Evolutionary conservation across 2,113 vertebrate species (phyloP).

Genomic region (Xenus cinereus): DNA sequence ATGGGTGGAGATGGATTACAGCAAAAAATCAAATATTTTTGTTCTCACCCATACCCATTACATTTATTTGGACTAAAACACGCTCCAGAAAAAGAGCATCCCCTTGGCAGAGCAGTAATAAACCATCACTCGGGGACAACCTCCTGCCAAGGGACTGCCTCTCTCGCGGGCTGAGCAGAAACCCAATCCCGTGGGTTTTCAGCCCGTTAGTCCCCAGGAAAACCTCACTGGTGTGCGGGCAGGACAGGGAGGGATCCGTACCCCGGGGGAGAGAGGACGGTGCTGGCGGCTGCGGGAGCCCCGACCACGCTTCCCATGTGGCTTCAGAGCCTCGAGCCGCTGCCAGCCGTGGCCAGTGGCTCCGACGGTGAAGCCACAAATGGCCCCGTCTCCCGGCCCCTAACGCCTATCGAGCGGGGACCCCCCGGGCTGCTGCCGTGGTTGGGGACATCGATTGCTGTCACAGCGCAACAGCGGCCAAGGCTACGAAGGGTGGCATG

Average conservation of each 20-base stretch:
- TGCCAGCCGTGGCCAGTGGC: background rate
- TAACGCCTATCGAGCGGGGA: background rate
- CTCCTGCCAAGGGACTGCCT: background rate
- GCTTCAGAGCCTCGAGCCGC: background rate
- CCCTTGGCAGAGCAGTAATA: background rate
- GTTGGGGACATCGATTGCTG: background rate
- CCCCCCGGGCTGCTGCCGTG: background rate
- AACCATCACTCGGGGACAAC: background rate
- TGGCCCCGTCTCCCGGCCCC: background rate
- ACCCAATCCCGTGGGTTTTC: background rate
- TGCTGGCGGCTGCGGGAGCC: background rate
- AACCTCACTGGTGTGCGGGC: background rate
- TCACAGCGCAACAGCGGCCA: background rate
- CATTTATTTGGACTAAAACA: background rate
- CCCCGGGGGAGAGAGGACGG: background rate
- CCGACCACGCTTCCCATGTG: background rate
- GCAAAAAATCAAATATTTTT: background rate
- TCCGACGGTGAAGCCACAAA: background rate
- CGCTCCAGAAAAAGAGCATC: background rate
- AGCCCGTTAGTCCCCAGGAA: background rate
- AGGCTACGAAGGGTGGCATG: fast-evolving
- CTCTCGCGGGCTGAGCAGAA: background rate
- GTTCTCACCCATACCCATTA: background rate
- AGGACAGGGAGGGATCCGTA: background rate
- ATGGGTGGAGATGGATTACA: background rate